phyloP scores from a whole-genome alignment of 2,797 vertebrate species.

The Eospalax fontanierii region DNA sequence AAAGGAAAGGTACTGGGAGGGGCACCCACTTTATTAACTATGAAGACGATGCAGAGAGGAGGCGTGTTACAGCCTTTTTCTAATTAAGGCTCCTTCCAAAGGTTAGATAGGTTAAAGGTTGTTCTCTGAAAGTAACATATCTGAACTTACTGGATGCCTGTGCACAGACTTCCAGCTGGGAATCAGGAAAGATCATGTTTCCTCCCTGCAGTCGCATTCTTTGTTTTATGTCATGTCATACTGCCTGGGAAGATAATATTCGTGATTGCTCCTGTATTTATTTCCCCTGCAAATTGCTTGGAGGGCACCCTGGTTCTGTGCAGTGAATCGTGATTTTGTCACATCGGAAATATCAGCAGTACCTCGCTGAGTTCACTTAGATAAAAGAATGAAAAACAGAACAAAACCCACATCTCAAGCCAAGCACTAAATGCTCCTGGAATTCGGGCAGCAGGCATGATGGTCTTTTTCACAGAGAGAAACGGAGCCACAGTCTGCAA shows the following conservation, averaged over 20 bases:
- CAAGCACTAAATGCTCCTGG: slow-evolving; percentile 47
- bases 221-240: slow-evolving; percentile 9
- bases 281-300: slow-evolving; percentile 74
- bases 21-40: neutral
- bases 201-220: slow-evolving; percentile 55
- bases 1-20: neutral
- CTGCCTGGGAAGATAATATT: slow-evolving; percentile 64
- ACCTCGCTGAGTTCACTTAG: slow-evolving; percentile 74
- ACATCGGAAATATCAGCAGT: slow-evolving; percentile 69
- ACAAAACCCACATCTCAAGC: slow-evolving; percentile 25
- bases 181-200: slow-evolving; percentile 44
- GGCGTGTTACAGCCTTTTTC: neutral
- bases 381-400: slow-evolving; percentile 57
- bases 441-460: slow-evolving; percentile 62
- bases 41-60: neutral
- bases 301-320: slow-evolving; percentile 53
- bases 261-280: slow-evolving; percentile 70
- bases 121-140: neutral
- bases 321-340: slow-evolving; percentile 82
- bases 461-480: slow-evolving; percentile 50
- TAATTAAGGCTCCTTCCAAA: slow-evolving; percentile 12
- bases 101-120: neutral
- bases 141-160: neutral
- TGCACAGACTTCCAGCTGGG: neutral
- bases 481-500: slow-evolving; percentile 12